These are phyloP conservation scores for Euglossa dilemma DNA, from an alignment of 1,140 invertebrate species.

Conservation along the genomic window DNA sequence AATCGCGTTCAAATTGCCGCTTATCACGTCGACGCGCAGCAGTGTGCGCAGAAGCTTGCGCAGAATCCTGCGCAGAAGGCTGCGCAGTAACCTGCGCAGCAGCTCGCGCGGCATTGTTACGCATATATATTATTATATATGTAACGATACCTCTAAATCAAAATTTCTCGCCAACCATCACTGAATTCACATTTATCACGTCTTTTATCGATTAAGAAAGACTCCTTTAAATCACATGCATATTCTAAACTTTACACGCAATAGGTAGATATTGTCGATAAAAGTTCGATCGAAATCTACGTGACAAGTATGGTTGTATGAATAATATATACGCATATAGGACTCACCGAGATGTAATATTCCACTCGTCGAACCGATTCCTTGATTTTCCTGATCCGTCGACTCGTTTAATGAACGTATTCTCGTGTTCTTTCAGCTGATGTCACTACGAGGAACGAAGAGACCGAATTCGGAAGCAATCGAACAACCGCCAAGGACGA, in stretches of 20 bases:
- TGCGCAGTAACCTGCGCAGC: too few relatives aligned
- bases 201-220: too few relatives aligned
- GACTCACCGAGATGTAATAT: neutral
- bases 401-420: neutral
- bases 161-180: neutral
- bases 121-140: neutral
- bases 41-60: too few relatives aligned
- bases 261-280: neutral
- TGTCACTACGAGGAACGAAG: constrained; percentile 84
- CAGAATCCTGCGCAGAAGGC: too few relatives aligned
- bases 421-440: constrained; percentile 80
- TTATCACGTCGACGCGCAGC: neutral
- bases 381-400: neutral
- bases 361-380: neutral
- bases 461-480: constrained; percentile 73
- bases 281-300: neutral
- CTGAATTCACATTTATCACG: neutral
- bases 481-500: constrained; percentile 66
- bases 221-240: neutral
- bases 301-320: too few relatives aligned
- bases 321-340: neutral
- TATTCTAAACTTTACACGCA: neutral
- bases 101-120: too few relatives aligned
- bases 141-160: neutral
- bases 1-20: neutral